Conservation (phyloP, 2,113 vertebrate species). For the Microtus pennsylvanicus region DNA sequence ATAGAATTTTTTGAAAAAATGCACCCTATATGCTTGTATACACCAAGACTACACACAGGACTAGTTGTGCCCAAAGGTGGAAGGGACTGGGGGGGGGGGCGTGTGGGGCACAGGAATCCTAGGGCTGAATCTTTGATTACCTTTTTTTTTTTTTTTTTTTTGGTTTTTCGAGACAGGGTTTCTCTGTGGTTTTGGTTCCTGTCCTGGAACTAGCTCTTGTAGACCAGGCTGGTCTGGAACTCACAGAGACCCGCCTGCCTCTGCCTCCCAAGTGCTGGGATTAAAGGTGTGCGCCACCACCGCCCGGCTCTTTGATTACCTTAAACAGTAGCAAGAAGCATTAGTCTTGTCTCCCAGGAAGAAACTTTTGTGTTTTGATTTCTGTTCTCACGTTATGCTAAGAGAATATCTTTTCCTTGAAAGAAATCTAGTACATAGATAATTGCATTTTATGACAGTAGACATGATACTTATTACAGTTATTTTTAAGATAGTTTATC, state of each 20-base stretch:
- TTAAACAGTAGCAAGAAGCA: background rate
- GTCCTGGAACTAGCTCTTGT: too few relatives aligned
- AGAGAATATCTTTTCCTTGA: background rate
- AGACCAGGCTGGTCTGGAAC: too few relatives aligned
- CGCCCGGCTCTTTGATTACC: background rate
- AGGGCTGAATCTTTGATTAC: too few relatives aligned
- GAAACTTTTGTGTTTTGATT: background rate
- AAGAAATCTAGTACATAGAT: conserved; percentile 1
- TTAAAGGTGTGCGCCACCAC: too few relatives aligned
- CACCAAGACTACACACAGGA: background rate
- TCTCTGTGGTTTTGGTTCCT: too few relatives aligned
- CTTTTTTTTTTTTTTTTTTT: too few relatives aligned
- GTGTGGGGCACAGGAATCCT: too few relatives aligned
- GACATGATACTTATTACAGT: background rate
- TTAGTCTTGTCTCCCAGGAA: background rate
- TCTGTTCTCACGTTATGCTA: conserved; percentile 1
- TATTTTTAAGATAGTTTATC: background rate
- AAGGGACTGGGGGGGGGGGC: too few relatives aligned
- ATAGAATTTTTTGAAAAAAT: background rate
- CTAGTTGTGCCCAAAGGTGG: background rate
- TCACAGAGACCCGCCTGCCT: too few relatives aligned
- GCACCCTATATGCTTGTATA: background rate
- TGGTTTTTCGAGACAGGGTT: too few relatives aligned
- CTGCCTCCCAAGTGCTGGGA: too few relatives aligned
- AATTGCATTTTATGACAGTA: background rate